phyloP scores from a whole-genome alignment of 2,888 invertebrate species.

The Drosophila infuscata region DNA sequence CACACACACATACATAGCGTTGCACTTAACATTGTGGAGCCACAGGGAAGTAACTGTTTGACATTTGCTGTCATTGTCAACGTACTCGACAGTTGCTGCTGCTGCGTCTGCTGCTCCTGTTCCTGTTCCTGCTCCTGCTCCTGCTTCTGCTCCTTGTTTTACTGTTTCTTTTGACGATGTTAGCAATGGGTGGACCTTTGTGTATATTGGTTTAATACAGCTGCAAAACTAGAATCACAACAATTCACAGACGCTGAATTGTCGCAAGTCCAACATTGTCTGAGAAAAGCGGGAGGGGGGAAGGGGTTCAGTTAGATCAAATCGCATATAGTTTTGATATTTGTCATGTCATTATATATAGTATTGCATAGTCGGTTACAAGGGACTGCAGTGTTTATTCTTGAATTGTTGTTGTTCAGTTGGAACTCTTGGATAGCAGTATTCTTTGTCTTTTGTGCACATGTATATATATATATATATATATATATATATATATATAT shows the following conservation, averaged over 20 bases:
- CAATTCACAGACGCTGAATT: neutral
- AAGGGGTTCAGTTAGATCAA: neutral
- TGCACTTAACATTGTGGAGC: conserved; percentile 50
- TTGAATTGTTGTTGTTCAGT: conserved; percentile 49
- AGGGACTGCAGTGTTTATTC: neutral
- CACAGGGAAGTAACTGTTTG: conserved; percentile 62
- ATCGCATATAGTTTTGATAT: neutral
- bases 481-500: too few relatives aligned
- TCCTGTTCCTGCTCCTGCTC: conserved; percentile 3
- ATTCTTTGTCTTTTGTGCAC: conserved; percentile 51
- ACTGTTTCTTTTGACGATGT: neutral
- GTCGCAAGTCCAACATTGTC: neutral
- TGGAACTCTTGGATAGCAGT: conserved; percentile 31
- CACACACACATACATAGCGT: neutral
- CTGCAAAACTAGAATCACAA: neutral
- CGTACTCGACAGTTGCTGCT: conserved; percentile 52
- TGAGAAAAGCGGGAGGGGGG: neutral
- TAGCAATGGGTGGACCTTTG: neutral
- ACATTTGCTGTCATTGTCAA: conserved; percentile 77
- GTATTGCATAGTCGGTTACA: neutral
- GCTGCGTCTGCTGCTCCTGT: conserved; percentile 9
- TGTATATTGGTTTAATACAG: neutral
- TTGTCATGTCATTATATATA: neutral
- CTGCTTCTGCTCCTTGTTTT: neutral
- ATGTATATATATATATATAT: neutral